Evolutionary conservation across 2,797 vertebrate species (phyloP), one percentile per base, ranked within the genome.

Genomic region (Notolepis coatsorum): DNA sequence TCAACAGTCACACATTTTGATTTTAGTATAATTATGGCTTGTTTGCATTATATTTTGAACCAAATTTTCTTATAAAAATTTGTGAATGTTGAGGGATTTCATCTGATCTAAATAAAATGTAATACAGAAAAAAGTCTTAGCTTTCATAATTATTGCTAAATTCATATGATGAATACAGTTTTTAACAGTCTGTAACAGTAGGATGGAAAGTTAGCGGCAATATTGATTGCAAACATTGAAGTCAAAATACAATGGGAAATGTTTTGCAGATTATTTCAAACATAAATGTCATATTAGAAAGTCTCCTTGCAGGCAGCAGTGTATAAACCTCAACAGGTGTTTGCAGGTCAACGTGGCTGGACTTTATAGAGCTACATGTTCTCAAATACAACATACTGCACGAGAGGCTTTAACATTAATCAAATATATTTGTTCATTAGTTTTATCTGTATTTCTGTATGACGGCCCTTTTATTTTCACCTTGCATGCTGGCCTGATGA

Each of bases 361-460:
- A 54, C 20, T 38, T n/a, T 23, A 38, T 15, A 54, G 10, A 33
- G 33, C n/a, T 39, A 27, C 13, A 39, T 25, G 13, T 20, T 18
- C 33, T 51, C 9, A 8, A 7, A 35, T 15, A 13, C 23, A 24
- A 45, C 13, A 42, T 30, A 49, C 35, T 25, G 20, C 27, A 35
- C 33, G 4, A 18, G 7, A 12, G 18, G 20, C 25, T 21, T 45
- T 20, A n/a, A 13, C 46, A 60, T 73, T 17, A 7, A 59, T 55
- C 37, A 1, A 47, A 27, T 7, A 51, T 31, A 30, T 73, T 77
- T 75, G 77, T 80, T 84, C 68, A 65, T 71, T 68, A 61, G 35
- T 70, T 8, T 24, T 66, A 47, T 61, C 24, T 37, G 27, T 67
- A 33, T 28, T 7, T 48, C 43, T 15, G 20, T 12, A 48, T 39